Evolutionary conservation across 2,797 vertebrate species (phyloP).

Genomic region (Crypturellus tataupa): DNA sequence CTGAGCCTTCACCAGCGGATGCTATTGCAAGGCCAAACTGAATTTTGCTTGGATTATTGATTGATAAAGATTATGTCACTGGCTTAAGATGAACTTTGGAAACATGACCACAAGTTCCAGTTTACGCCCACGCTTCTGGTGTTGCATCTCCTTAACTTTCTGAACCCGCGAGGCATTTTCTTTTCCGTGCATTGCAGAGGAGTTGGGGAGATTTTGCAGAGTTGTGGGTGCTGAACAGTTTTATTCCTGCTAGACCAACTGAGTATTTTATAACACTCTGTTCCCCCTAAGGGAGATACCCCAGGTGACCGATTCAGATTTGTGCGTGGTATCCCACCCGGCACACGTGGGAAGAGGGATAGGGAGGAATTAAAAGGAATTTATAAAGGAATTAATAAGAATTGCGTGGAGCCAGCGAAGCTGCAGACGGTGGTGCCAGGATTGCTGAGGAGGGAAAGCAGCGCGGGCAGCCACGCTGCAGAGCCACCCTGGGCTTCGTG

Average conservation of each 20-base stretch:
- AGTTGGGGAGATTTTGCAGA: background rate
- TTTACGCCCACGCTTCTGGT: background rate
- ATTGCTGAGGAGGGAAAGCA: background rate
- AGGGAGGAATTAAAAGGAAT: background rate
- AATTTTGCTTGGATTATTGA: background rate
- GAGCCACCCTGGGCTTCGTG: fast-evolving
- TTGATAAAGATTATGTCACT: background rate
- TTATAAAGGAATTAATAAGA: no score
- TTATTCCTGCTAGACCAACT: background rate
- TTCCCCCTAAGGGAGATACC: background rate
- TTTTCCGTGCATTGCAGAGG: background rate
- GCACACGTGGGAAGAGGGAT: background rate
- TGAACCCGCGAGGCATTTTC: background rate
- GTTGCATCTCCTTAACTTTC: background rate
- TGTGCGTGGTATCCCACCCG: background rate
- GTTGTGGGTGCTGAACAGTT: background rate
- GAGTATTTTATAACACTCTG: background rate
- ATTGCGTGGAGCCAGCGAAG: background rate
- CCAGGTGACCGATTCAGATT: background rate
- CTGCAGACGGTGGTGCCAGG: background rate
- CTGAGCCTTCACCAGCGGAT: background rate
- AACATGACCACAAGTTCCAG: background rate
- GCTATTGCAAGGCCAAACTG: fast-evolving
- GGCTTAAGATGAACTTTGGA: background rate
- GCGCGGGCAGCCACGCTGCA: background rate